Evolutionary conservation across 1,140 invertebrate species (phyloP).

Genomic region (Listronotus oregonensis): DNA sequence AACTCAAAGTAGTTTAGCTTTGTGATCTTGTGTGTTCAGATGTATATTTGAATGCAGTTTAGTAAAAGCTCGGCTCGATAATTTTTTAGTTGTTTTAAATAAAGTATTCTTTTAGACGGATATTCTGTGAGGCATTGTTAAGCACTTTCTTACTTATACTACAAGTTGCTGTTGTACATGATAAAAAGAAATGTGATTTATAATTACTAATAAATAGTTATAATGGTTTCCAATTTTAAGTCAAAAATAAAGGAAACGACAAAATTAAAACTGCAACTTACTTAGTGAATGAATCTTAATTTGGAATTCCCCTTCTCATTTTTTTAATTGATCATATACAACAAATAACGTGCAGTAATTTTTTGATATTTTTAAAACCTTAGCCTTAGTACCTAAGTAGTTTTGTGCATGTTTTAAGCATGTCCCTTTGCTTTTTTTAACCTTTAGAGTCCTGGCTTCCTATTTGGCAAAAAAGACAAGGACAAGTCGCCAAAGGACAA

Average conservation of each 20-base stretch:
- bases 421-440: constrained; percentile 35
- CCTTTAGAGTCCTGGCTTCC: constrained; percentile 52
- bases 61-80: constrained; percentile 5
- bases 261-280: too few relatives aligned
- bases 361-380: constrained; percentile 3
- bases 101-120: too few relatives aligned
- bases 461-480: constrained; percentile 53
- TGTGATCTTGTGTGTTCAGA: background rate
- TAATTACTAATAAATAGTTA: too few relatives aligned
- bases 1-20: background rate
- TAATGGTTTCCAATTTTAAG: too few relatives aligned
- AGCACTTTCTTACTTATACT: too few relatives aligned
- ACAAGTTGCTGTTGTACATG: too few relatives aligned
- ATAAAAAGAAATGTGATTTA: too few relatives aligned
- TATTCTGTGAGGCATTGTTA: background rate
- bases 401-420: constrained; percentile 49
- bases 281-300: too few relatives aligned
- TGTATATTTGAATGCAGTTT: background rate
- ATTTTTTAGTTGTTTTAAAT: constrained; percentile 3
- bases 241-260: too few relatives aligned
- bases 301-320: background rate
- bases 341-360: background rate
- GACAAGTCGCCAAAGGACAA: constrained; percentile 52
- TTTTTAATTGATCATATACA: background rate
- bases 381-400: constrained; percentile 5